Base-by-base conservation (phyloP, 2,797 vertebrate genomes). In the Scomberomorus guttatus region DNA sequence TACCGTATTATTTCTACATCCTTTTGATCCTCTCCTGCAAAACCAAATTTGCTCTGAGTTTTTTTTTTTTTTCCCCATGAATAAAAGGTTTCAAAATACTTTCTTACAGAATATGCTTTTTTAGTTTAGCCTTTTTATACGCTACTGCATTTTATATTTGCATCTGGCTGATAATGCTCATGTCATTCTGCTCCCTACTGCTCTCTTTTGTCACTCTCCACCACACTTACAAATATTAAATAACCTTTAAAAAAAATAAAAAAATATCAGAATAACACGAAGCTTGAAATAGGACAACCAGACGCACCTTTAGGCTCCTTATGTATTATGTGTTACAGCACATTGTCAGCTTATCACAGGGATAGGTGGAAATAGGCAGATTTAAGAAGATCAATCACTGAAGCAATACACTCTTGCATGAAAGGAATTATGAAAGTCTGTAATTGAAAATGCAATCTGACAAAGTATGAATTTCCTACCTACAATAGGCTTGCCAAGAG, bases 371-470 rank as follows among this genome's bases (percentile, higher is more conserved):
- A 77, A 75, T 52, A 75, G 71, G 80, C 65, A 81, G 73, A 83
- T 82, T 81, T 79, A 75, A 82, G 82, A 71, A 83, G 93, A 93
- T 93, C 87, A 92, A 90, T 90, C 75, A 72, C 76, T 81, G 71
- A 85, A 74, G 88, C 79, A 72, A 86, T 83, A 90, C 66, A 82
- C 52, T 86, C 77, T 88, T 87, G 87, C 89, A 87, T 87, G 81
- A 85, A 85, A 89, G 89, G 91, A 94, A 93, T 93, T 89, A 20
- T 15, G 68, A 90, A 94, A 89, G 92, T 87, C 91, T 92, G 86
- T 92, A 90, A 95, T 95, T 93, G 90, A 93, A 96, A 95, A 94
- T 83, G 91, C 78, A 90, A 80, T 90, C 85, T 72, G 85, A 88
- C 91, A 87, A 92, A 87, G 70, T 83, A 81, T 67, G 84, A 88